These are phyloP conservation scores for Champsocephalus esox DNA, from an alignment of 2,797 vertebrate species.

Conservation along the genomic window DNA sequence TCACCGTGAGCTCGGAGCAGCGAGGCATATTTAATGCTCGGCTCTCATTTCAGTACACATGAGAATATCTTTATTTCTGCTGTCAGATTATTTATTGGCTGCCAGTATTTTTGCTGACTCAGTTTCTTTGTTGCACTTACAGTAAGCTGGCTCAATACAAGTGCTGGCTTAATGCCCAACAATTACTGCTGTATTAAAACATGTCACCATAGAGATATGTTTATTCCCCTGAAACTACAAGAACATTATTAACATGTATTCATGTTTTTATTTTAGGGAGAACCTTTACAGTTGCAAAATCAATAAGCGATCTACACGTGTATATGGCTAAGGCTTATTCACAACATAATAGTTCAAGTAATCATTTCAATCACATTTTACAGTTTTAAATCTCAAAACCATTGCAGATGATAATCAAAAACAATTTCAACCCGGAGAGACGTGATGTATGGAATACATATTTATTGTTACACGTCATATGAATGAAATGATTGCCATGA, in stretches of 20 bases:
- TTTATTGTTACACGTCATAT: too few relatives aligned
- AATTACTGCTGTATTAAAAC: constrained; percentile 22
- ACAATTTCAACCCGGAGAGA: too few relatives aligned
- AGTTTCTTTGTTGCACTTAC: constrained; percentile 36
- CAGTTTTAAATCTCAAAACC: too few relatives aligned
- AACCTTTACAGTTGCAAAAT: too few relatives aligned
- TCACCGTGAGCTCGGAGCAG: neutral
- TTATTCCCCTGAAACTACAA: neutral
- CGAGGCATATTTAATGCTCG: neutral
- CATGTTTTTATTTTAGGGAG: too few relatives aligned
- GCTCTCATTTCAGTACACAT: constrained; percentile 15
- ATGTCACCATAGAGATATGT: constrained; percentile 2
- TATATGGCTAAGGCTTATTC: too few relatives aligned
- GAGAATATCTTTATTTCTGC: constrained; percentile 12
- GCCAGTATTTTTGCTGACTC: constrained; percentile 23
- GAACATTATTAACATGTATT: neutral
- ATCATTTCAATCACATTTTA: too few relatives aligned
- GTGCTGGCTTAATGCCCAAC: constrained; percentile 26
- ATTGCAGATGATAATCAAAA: too few relatives aligned
- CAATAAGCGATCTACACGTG: too few relatives aligned
- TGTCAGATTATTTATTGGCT: constrained; percentile 21
- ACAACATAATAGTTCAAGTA: too few relatives aligned
- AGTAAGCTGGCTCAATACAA: constrained; percentile 25
- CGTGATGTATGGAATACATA: too few relatives aligned
- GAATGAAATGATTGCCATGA: too few relatives aligned